A percentile compares a stretch with the other conserved stretches of the same genome.
Conservation (phyloP, 2,797 vertebrate genomes). For the Clarias fuscus region DNA sequence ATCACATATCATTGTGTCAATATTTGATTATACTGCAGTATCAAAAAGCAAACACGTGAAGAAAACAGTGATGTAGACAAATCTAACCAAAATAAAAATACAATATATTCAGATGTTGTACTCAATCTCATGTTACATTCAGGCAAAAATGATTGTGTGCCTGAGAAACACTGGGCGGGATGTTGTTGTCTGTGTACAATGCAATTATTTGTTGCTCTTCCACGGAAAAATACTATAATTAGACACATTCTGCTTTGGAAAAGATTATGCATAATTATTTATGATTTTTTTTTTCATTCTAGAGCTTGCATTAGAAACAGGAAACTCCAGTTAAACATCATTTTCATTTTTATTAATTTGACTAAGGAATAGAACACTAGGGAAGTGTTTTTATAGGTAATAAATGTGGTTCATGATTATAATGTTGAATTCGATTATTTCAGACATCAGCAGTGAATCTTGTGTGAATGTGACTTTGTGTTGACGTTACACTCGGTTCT, state of each 20-base stretch:
- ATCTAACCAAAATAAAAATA: not conserved
- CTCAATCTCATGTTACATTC: not conserved
- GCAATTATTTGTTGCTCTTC: not conserved
- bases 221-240: not conserved
- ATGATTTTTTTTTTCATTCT: not conserved
- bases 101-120: not conserved
- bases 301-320: not conserved
- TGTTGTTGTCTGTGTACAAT: not conserved
- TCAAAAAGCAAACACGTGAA: not conserved
- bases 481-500: not conserved
- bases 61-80: not conserved
- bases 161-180: not conserved
- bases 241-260: not conserved
- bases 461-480: not conserved
- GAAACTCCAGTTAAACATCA: not conserved
- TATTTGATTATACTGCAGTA: no score
- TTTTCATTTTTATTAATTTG: not conserved
- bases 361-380: not conserved
- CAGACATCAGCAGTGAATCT: not conserved
- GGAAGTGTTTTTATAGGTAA: not conserved
- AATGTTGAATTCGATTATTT: not conserved
- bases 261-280: not conserved
- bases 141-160: not conserved
- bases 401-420: not conserved
- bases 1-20: no score